Evolutionary conservation across 2,888 invertebrate genomes (phyloP).

Genomic region (Nasonovia ribisnigri): DNA sequence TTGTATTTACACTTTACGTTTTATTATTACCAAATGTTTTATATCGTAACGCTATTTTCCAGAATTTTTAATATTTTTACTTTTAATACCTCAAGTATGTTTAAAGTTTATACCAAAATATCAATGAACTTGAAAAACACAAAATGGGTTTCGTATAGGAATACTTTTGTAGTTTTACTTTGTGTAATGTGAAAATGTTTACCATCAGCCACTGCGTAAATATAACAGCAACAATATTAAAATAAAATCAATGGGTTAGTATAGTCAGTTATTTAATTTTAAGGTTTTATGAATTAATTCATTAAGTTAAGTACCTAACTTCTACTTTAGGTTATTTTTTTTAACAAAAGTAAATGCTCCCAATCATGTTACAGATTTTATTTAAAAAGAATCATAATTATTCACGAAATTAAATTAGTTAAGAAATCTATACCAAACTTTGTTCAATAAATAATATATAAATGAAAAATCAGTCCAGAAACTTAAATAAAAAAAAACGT

Average conservation of each 20-base stretch:
- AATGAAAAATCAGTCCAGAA: not conserved
- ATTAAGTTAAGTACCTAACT: too few species aligned
- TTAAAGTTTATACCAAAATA: not conserved
- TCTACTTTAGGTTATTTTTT: too few species aligned
- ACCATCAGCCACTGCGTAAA: not conserved
- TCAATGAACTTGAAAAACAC: not conserved
- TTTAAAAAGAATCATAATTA: too few species aligned
- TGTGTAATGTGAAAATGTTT: not conserved
- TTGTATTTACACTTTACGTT: not conserved
- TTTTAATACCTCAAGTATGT: not conserved
- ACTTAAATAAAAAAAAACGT: not conserved
- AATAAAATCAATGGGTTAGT: not conserved
- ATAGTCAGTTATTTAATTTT: not conserved
- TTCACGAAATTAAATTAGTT: too few species aligned
- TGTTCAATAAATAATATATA: too few species aligned
- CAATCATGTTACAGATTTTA: too few species aligned
- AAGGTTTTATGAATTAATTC: not conserved
- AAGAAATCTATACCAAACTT: too few species aligned
- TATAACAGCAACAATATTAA: not conserved
- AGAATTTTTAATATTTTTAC: not conserved
- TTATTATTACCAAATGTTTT: not conserved
- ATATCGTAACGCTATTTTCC: not conserved
- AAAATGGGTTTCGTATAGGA: not conserved
- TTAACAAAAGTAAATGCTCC: too few species aligned
- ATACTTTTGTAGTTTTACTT: not conserved